Conservation (phyloP, 2,797 vertebrate species). For the Thaleichthys pacificus region DNA sequence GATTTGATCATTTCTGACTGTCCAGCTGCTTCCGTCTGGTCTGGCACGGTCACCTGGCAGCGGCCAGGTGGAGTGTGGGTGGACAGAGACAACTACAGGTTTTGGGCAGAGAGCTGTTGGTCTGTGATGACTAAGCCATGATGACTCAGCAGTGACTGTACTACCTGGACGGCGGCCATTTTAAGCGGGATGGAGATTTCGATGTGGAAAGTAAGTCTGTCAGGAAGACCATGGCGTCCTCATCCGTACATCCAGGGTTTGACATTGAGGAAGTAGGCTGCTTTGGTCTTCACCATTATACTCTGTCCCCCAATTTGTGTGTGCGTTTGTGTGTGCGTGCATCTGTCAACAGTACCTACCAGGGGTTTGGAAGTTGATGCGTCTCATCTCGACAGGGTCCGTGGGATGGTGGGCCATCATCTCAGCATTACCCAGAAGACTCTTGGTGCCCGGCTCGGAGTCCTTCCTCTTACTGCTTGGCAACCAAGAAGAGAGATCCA, state of each 20-base stretch:
- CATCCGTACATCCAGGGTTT: too few relatives aligned
- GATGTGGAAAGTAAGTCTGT: not conserved
- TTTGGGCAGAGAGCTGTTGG: conserved; percentile 55
- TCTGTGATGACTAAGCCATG: conserved; percentile 66
- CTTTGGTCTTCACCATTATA: not conserved
- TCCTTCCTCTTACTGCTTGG: conserved; percentile 91
- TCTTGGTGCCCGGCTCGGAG: conserved; percentile 93
- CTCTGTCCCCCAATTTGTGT: not conserved
- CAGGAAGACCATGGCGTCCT: not conserved
- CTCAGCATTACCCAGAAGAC: conserved; percentile 90
- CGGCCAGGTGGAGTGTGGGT: conserved; percentile 63
- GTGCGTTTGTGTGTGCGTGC: not conserved
- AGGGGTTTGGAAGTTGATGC: conserved; percentile 98
- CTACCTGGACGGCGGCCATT: conserved; percentile 63
- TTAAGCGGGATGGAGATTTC: conserved; percentile 45
- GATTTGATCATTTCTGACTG: conserved; percentile 20
- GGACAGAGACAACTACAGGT: conserved; percentile 50
- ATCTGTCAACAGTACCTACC: conserved; percentile 68
- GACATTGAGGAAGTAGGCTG: too few relatives aligned
- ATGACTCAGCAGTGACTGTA: conserved; percentile 64
- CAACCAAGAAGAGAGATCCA: conserved; percentile 30
- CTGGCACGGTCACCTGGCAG: conserved; percentile 31
- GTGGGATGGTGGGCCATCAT: conserved; percentile 94
- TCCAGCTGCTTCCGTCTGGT: not conserved
- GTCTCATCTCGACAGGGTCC: conserved; percentile 96